Conservation (phyloP, 2,888 invertebrate species). For the Helicoverpa assulta region DNA sequence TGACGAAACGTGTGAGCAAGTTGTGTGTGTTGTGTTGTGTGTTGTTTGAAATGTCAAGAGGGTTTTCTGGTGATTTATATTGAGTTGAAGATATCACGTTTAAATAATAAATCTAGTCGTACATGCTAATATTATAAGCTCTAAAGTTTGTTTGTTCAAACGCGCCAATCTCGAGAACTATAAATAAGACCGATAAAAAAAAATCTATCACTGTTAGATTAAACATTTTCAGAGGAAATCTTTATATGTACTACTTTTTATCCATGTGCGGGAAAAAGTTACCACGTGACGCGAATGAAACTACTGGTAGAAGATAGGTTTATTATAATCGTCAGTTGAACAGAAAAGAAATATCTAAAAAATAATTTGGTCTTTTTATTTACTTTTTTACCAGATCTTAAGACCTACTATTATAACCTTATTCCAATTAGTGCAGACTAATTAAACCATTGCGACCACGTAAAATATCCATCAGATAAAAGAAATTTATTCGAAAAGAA, state of each 20-base stretch:
- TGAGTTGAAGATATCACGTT: neutral
- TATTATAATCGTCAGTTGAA: neutral
- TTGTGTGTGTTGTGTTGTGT: too few relatives aligned
- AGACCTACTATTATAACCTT: constrained; percentile 7
- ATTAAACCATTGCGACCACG: constrained; percentile 9
- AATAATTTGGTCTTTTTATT: neutral
- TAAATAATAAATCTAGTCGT: neutral
- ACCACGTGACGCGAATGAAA: too few relatives aligned
- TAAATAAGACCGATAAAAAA: too few relatives aligned
- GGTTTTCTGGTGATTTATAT: neutral
- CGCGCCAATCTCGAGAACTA: too few relatives aligned
- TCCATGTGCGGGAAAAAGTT: too few relatives aligned
- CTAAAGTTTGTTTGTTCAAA: too few relatives aligned
- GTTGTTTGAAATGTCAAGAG: neutral
- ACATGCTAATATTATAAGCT: too few relatives aligned
- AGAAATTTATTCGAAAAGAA: constrained; percentile 13
- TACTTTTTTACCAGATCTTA: neutral
- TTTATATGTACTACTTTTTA: too few relatives aligned
- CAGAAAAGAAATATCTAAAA: neutral
- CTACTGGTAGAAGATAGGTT: too few relatives aligned
- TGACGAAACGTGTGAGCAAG: constrained; percentile 13
- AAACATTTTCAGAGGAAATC: too few relatives aligned
- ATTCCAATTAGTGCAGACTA: constrained; percentile 9
- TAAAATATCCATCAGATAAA: constrained; percentile 21
- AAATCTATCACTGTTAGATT: too few relatives aligned